Evolutionary conservation across 2,888 invertebrate species (phyloP), one percentile per base, ranked within the genome.

Genomic region (Volucella bombylans): DNA sequence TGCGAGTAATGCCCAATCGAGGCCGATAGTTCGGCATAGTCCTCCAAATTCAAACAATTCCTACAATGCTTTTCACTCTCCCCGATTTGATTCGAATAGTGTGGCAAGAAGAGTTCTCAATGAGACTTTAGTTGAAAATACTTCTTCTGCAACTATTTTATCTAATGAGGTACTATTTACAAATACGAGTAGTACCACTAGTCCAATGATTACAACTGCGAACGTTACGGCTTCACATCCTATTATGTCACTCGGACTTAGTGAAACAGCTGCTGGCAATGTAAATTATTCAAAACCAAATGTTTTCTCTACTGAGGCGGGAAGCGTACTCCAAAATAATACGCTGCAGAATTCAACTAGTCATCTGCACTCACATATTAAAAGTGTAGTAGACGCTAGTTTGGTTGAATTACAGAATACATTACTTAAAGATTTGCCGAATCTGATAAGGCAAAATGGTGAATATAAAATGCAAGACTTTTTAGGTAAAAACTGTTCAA

Each of bases 321-420:
- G 18, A 23, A 23, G 18, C 18, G 18, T 23, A 23, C 18, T 1
- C 18, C 18, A 23, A 23, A 23, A 2, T 23, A 23, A 23, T 23
- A 23, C 18, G 18, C 18, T 23, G 18, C 54, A 54, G 31, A 39
- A 38, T 4, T 38, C 55, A 14, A 39, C 9, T 55, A 39, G 55
- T 14, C 55, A 55, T 55, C 55, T 55, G 14, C 39, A 55, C 55
- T 14, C 55, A 1, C 55, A 55, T 14, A 55, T 39, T 23, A 39
- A 39, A 14, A 23, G 31, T 31, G 54, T 54, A 2, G 54, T 54
- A 12, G 54, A 54, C 1, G 18, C 18, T 23, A 23, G 18, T 2
- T 23, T 3, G 2, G 18, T 3, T 2, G 18, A 23, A 23, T 23
- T 23, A 23, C 3, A 23, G 2, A 23, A 23, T 23, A 23, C 18